Percentiles rank a stretch among this genome's conserved stretches.
These are phyloP conservation scores for Gymnoscopelus microlampas DNA, from an alignment of 2,797 vertebrate species.

Conservation along the genomic window DNA sequence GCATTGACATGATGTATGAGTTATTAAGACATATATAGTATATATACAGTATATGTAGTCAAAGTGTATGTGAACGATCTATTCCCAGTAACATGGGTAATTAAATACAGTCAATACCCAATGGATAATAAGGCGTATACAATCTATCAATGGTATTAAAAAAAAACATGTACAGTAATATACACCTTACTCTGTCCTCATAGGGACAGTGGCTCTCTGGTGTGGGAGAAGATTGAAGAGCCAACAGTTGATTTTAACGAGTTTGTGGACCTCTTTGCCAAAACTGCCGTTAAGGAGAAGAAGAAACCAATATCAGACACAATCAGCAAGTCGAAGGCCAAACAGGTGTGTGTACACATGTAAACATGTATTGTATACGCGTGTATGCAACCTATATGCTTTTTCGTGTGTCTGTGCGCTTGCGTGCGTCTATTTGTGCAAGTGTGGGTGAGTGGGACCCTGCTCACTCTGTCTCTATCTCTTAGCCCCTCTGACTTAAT, in stretches of 20 bases:
- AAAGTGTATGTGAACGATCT: no score
- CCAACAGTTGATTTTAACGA: constrained; percentile 92
- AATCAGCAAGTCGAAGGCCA: constrained; percentile 95
- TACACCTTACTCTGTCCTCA: constrained; percentile 23
- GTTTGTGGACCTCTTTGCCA: constrained; percentile 96
- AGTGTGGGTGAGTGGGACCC: background rate
- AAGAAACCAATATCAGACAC: constrained; percentile 98
- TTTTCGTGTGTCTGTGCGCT: background rate
- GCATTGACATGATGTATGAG: no score
- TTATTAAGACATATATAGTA: no score
- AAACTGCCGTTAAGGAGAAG: constrained; percentile 94
- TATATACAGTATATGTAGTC: no score
- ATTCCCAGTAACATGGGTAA: no score
- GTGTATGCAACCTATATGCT: background rate
- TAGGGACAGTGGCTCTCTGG: constrained; percentile 85
- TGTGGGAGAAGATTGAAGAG: constrained; percentile 97
- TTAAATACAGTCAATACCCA: no score
- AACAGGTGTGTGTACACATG: constrained; percentile 85
- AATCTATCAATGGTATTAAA: background rate
- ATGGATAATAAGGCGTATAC: background rate
- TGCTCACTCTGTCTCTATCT: background rate
- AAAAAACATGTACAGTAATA: constrained; percentile 12
- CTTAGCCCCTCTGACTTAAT: background rate
- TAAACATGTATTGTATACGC: background rate
- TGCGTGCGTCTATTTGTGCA: background rate